These are phyloP conservation scores for Bruchidius siliquastri DNA, from an alignment of 2,888 invertebrate species.

Conservation along the genomic window DNA sequence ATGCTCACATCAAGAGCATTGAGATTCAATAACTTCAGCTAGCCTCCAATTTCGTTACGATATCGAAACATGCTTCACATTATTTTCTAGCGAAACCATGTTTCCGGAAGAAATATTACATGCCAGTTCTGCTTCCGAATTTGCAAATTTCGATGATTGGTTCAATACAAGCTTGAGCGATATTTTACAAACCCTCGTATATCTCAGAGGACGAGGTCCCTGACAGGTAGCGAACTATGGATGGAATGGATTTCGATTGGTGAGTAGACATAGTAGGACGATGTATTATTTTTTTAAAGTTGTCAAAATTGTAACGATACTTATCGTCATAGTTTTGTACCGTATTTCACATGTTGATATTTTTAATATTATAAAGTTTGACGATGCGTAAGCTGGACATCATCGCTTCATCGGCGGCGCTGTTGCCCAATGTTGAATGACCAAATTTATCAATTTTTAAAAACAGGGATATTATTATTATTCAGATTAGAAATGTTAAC, in stretches of 20 bases:
- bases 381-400: slow-evolving; percentile 32
- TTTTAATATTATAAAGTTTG: slow-evolving; percentile 45
- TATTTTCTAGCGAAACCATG: no score
- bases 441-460: slow-evolving; percentile 43
- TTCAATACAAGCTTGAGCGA: not conserved
- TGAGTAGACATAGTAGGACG: not conserved
- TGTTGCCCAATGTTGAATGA: slow-evolving; percentile 36
- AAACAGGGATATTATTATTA: slow-evolving; percentile 40
- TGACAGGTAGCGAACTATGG: not conserved
- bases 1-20: no score
- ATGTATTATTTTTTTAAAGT: slow-evolving; percentile 31
- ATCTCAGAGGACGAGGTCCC: not conserved
- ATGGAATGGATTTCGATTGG: not conserved
- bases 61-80: no score
- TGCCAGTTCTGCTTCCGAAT: not conserved
- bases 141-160: not conserved
- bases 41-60: no score
- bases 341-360: slow-evolving; percentile 45
- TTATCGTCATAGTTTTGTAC: slow-evolving; percentile 38
- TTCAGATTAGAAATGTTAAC: slow-evolving; percentile 43
- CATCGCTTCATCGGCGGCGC: slow-evolving; percentile 18
- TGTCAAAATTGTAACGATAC: slow-evolving; percentile 38
- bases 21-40: no score
- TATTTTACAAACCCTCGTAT: not conserved
- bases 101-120: no score